These are phyloP conservation scores for Polypterus senegalus DNA, from an alignment of 2,113 vertebrate genomes.

Conservation along the genomic window DNA sequence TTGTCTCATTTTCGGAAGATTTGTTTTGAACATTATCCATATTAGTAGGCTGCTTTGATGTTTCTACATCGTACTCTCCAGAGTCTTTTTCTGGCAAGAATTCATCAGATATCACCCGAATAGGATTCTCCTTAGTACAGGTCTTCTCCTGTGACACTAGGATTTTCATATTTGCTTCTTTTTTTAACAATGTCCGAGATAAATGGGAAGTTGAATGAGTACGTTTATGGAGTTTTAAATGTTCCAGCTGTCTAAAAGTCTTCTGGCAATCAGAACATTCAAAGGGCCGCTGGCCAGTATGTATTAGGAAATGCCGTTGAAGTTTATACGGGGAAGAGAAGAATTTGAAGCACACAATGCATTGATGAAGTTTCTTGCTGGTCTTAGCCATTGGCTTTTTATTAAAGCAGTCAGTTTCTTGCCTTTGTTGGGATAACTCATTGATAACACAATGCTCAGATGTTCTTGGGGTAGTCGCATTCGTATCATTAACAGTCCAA, in stretches of 20 bases:
- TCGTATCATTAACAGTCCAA: not conserved
- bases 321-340: constrained; percentile 57
- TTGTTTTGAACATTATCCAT: not conserved
- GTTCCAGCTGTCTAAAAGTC: constrained; percentile 56
- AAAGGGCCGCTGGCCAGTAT: constrained; percentile 60
- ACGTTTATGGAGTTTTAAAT: constrained; percentile 61
- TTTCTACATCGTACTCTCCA: constrained; percentile 28
- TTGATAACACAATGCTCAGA: not conserved
- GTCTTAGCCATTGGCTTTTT: constrained; percentile 20
- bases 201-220: constrained; percentile 42
- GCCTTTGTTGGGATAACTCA: not conserved
- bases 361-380: constrained; percentile 44
- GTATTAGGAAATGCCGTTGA: constrained; percentile 60
- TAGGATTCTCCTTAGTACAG: too few species aligned
- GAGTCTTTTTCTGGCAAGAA: constrained; percentile 8
- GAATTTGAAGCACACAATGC: constrained; percentile 55
- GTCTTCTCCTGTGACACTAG: constrained; percentile 1
- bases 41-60: constrained; percentile 23
- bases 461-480: constrained; percentile 1
- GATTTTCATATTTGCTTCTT: not conserved
- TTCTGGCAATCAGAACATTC: constrained; percentile 54
- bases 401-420: not conserved
- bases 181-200: not conserved
- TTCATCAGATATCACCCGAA: not conserved
- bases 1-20: not conserved